Evolutionary conservation across 2,113 vertebrate genomes (phyloP).

Genomic region (Smithornis capensis): DNA sequence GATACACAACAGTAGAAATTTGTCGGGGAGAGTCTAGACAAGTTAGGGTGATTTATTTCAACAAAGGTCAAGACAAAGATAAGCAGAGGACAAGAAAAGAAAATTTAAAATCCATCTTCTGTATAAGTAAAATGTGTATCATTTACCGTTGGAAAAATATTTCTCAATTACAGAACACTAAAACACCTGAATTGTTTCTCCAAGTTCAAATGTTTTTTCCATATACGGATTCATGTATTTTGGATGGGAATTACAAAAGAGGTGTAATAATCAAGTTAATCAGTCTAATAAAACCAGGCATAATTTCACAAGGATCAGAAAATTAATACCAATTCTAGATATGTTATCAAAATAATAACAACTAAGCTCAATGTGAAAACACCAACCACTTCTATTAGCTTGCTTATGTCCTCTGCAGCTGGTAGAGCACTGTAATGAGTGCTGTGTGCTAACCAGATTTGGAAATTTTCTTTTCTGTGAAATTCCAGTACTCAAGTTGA

Average conservation of each 20-base stretch:
- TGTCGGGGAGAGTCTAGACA: constrained; percentile 22
- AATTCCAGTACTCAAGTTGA: background rate
- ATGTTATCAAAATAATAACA: background rate
- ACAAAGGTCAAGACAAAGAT: constrained; percentile 63
- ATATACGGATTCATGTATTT: background rate
- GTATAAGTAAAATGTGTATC: background rate
- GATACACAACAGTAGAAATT: constrained; percentile 59
- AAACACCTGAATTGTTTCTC: background rate
- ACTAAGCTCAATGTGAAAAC: background rate
- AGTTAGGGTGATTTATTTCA: constrained; percentile 60
- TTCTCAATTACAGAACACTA: background rate
- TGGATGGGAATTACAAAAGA: background rate
- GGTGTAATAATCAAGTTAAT: background rate
- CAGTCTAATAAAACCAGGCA: background rate
- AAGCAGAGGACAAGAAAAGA: background rate
- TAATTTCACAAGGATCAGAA: background rate
- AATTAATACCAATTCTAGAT: background rate
- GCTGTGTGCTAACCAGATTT: accelerated
- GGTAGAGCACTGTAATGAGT: background rate
- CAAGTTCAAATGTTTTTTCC: background rate
- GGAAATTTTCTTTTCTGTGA: background rate
- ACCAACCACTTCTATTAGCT: background rate
- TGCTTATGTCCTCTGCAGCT: background rate
- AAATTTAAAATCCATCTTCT: background rate
- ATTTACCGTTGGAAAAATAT: background rate